phyloP scores from a whole-genome alignment of 2,113 vertebrate species.

The Sorex fumeus region DNA sequence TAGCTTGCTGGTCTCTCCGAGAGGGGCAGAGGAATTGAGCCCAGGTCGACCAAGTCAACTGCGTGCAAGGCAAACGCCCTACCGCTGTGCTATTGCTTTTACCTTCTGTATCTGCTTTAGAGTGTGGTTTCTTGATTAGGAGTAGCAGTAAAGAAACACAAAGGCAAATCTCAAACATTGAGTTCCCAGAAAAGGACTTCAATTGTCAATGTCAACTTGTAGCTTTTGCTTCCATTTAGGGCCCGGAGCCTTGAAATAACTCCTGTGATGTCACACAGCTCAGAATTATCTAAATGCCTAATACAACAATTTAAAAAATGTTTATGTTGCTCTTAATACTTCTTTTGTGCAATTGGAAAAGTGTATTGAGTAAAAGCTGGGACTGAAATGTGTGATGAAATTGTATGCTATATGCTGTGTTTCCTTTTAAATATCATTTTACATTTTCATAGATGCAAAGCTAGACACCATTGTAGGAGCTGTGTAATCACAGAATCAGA shows the following conservation, averaged over 20 bases:
- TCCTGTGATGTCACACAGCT: not conserved
- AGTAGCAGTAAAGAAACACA: not conserved
- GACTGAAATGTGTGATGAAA: not conserved
- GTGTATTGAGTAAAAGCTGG: not conserved
- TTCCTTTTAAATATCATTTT: constrained; percentile 11
- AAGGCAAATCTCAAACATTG: not conserved
- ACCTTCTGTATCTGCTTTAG: not conserved
- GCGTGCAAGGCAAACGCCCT: too few species aligned
- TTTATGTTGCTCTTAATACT: constrained; percentile 19
- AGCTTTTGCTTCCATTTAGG: not conserved
- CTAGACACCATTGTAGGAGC: not conserved
- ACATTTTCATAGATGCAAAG: not conserved
- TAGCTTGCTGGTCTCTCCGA: too few species aligned
- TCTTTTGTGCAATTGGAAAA: constrained; percentile 30
- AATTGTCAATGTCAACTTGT: not conserved
- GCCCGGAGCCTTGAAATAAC: not conserved
- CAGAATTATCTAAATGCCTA: not conserved
- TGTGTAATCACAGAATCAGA: not conserved
- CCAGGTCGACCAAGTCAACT: too few species aligned
- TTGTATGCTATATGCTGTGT: not conserved
- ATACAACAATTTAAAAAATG: constrained; percentile 41
- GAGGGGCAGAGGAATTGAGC: too few species aligned
- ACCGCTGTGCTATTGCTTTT: too few species aligned
- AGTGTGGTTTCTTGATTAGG: not conserved
- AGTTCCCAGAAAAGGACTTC: not conserved